These are phyloP conservation scores for Lynx canadensis DNA, from an alignment of 2,113 vertebrate genomes.

Conservation along the genomic window DNA sequence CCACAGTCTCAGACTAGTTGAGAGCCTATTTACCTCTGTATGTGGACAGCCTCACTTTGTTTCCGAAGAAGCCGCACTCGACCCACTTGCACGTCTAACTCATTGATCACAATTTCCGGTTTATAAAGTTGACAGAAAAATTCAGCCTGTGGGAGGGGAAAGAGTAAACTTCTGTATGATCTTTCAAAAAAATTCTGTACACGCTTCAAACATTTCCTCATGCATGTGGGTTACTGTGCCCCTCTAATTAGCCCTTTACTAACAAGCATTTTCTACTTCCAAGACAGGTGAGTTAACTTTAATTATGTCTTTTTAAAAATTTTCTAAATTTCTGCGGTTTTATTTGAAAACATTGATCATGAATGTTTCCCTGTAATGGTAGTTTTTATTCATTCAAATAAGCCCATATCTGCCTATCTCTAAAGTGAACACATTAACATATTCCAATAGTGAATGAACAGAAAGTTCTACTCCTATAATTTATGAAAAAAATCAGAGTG, in stretches of 20 bases:
- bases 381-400: not conserved
- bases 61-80: slow-evolving; percentile 88
- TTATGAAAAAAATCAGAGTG: not conserved
- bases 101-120: slow-evolving; percentile 90
- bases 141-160: slow-evolving; percentile 87
- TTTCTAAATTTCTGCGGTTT: not conserved
- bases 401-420: not conserved
- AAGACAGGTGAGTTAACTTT: not conserved
- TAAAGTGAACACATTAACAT: not conserved
- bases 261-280: not conserved
- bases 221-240: not conserved
- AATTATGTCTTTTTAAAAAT: not conserved
- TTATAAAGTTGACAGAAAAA: slow-evolving; percentile 96
- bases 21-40: slow-evolving; percentile 86
- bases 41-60: slow-evolving; percentile 86
- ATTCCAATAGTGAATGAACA: not conserved
- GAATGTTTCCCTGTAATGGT: not conserved
- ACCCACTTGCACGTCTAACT: slow-evolving; percentile 92
- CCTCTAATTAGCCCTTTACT: not conserved
- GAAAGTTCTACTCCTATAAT: not conserved
- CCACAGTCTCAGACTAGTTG: not conserved
- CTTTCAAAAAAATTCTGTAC: not conserved
- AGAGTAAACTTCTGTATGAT: not conserved
- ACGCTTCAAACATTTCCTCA: not conserved
- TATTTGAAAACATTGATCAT: not conserved